Evolutionary conservation across 2,797 vertebrate species (phyloP), one percentile per base, ranked within the genome.

Genomic region (Aythya fuligula): DNA sequence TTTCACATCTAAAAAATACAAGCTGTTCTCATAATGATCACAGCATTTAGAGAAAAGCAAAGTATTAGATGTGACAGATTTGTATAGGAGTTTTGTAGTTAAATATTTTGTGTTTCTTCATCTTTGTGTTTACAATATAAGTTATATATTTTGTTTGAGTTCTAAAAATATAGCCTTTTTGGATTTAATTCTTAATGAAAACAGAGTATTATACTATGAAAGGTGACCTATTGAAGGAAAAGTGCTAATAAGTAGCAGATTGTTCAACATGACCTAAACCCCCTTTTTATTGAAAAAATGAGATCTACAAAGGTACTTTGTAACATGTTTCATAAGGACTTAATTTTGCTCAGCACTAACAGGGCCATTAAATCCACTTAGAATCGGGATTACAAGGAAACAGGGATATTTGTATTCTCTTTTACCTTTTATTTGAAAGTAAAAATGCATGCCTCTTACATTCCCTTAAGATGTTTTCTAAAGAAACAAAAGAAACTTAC

Each of bases 231-330:
- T 85, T 88, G 77, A 94, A 90, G 78, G 91, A 85, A 86, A 91
- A 74, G 96, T 95, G 97, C 89, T 97, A 97, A 97, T 95, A 78
- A 77, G 75, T 69, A 95, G 71, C 96, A 97, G 95, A 97, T 95
- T 96, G 93, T 85, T 92, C 87, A 53, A 83, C 91, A 71, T 89
- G 95, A 94, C 95, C 94, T 93, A 87, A 95, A 90, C 94, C 80
- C 89, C 16, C 57, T 89, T 95, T 84, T 95, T 95, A 94, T 94
- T 94, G 91, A 76, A 89, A 79, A 79, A 89, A 85, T 75, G 77
- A 77, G 84, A 86, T 92, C 96, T 94, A 97, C 96, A 97, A 97
- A 97, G 96, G 91, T 95, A 92, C 90, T 96, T 92, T 96, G 95
- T 90, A 94, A 76, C 51, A 92, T 91, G 73, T 89, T 94, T 96